Evolutionary conservation across 2,888 invertebrate species (phyloP).

Genomic region (Eristalinus aeneus): DNA sequence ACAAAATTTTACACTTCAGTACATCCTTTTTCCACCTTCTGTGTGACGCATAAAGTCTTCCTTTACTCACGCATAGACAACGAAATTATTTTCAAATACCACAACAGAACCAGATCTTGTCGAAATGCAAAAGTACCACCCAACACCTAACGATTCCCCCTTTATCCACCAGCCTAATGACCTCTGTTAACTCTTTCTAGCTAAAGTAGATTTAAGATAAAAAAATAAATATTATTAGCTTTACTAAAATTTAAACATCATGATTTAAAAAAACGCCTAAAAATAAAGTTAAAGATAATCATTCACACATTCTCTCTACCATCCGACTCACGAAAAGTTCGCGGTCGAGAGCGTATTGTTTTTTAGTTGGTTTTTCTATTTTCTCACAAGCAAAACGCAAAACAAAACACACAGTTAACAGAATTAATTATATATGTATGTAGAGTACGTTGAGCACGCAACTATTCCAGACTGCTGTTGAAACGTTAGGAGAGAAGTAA

Average conservation of each 20-base stretch:
- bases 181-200: conserved; percentile 24
- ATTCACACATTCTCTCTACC: conserved; percentile 1
- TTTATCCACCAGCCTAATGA: not conserved
- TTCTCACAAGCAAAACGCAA: conserved; percentile 27
- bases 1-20: not conserved
- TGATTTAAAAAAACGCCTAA: not conserved
- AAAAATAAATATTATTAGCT: conserved; percentile 43
- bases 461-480: conserved; percentile 41
- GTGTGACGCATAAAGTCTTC: not conserved
- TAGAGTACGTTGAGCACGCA: conserved; percentile 36
- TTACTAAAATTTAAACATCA: conserved; percentile 53
- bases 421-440: conserved; percentile 52
- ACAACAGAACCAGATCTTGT: not conserved
- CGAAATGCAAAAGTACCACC: not conserved
- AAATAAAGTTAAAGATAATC: conserved; percentile 7
- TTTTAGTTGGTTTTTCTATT: conserved; percentile 35
- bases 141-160: not conserved
- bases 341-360: not conserved
- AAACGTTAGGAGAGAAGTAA: not conserved
- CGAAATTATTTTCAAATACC: not conserved
- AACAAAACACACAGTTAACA: conserved; percentile 55
- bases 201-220: not conserved
- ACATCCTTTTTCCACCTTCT: not conserved
- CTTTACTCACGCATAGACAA: not conserved
- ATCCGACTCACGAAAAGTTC: not conserved